Evolutionary conservation across 1,140 invertebrate genomes (phyloP).

Genomic region (Choristoneura fumiferana): DNA sequence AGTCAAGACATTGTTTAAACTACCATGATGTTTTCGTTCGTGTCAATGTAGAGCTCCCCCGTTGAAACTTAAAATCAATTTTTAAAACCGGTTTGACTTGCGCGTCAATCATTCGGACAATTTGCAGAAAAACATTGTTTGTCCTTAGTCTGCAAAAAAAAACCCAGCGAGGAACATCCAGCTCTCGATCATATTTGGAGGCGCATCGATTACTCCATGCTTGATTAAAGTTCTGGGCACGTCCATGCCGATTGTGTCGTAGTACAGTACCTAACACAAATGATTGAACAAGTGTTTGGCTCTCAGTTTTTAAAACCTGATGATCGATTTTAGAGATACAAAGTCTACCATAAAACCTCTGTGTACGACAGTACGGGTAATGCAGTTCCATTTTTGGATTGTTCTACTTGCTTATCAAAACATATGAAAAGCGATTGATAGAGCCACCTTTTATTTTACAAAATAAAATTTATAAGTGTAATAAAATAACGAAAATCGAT

Average conservation of each 20-base stretch:
- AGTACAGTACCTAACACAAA: slow-evolving; percentile 3
- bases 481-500: background rate
- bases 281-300: background rate
- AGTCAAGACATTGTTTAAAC: too few species aligned
- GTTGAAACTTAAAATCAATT: background rate
- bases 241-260: slow-evolving; percentile 21
- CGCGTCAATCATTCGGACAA: slow-evolving; percentile 1
- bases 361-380: too few species aligned
- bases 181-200: background rate
- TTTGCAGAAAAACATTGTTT: background rate
- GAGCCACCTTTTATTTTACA: too few species aligned
- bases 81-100: slow-evolving; percentile 2
- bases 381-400: too few species aligned
- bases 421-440: too few species aligned
- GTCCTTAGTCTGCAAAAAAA: background rate
- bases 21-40: too few species aligned
- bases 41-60: too few species aligned
- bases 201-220: slow-evolving; percentile 33
- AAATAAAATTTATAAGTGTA: background rate
- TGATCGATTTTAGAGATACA: too few species aligned
- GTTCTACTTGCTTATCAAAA: too few species aligned
- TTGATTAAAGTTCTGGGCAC: slow-evolving; percentile 37
- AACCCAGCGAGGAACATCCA: background rate
- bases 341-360: too few species aligned
- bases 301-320: too few species aligned